Evolutionary conservation across 1,140 invertebrate species (phyloP).

Genomic region (Zaprionus taronus): DNA sequence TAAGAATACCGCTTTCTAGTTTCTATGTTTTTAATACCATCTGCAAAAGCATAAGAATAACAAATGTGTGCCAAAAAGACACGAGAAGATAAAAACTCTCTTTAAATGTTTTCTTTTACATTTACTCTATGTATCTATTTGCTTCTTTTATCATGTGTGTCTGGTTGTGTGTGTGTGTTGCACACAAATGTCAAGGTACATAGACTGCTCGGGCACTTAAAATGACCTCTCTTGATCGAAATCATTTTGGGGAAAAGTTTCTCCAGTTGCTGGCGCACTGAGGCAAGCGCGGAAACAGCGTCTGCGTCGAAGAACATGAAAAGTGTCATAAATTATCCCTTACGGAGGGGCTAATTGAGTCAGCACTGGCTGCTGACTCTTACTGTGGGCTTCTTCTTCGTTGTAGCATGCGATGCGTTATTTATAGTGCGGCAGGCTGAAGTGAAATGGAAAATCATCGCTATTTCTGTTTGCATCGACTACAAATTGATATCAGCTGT

Average conservation of each 20-base stretch:
- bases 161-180: not conserved
- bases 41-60: slow-evolving; percentile 18
- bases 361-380: slow-evolving; percentile 48
- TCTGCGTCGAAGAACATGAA: not conserved
- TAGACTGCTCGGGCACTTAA: slow-evolving; percentile 36
- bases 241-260: slow-evolving; percentile 36
- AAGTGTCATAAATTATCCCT: slow-evolving; percentile 58
- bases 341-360: slow-evolving; percentile 64
- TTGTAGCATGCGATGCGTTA: slow-evolving; percentile 31
- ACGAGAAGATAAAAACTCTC: slow-evolving; percentile 38
- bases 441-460: slow-evolving; percentile 49
- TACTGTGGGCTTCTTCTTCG: slow-evolving; percentile 18
- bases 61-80: slow-evolving; percentile 20
- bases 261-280: slow-evolving; percentile 40
- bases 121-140: not conserved
- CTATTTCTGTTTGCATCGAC: slow-evolving; percentile 53
- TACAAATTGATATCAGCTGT: slow-evolving; percentile 49
- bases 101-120: slow-evolving; percentile 51
- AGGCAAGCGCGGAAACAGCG: slow-evolving; percentile 26
- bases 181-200: slow-evolving; percentile 66
- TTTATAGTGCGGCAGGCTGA: slow-evolving; percentile 51
- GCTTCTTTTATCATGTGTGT: not conserved
- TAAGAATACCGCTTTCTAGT: not conserved
- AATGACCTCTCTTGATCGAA: slow-evolving; percentile 40
- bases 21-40: not conserved